Evolutionary conservation across 2,888 invertebrate species (phyloP).

Genomic region (Melanostoma scalare): DNA sequence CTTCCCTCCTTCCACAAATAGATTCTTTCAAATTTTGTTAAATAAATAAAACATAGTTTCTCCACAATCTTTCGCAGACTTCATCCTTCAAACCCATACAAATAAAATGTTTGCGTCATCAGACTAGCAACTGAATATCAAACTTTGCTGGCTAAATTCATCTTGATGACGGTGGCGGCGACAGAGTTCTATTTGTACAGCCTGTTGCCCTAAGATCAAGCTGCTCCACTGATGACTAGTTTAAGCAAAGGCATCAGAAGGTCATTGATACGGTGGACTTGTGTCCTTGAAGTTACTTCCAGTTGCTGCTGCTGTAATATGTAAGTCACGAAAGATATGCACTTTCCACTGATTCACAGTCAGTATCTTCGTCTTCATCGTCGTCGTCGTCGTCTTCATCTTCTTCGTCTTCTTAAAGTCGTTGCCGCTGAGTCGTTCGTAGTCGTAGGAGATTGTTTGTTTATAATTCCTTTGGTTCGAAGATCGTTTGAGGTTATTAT

Average conservation of each 20-base stretch:
- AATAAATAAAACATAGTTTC: no score
- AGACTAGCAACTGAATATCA: no score
- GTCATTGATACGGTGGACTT: constrained; percentile 67
- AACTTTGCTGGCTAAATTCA: constrained; percentile 25
- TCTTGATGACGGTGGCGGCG: constrained; percentile 43
- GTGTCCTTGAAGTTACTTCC: constrained; percentile 68
- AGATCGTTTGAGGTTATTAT: constrained; percentile 40
- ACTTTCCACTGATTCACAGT: constrained; percentile 39
- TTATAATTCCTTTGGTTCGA: constrained; percentile 47
- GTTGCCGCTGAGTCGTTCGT: constrained; percentile 13
- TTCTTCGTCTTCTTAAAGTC: constrained; percentile 4
- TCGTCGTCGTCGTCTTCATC: constrained; percentile 2
- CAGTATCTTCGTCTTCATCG: constrained; percentile 5
- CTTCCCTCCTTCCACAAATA: no score
- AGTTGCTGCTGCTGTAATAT: constrained; percentile 59
- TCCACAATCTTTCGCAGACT: no score
- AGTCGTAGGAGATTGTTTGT: constrained; percentile 53
- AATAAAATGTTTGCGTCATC: no score
- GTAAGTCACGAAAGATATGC: constrained; percentile 69
- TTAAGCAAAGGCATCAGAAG: constrained; percentile 39
- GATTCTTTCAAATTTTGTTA: no score
- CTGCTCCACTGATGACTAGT: constrained; percentile 34
- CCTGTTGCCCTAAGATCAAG: constrained; percentile 36
- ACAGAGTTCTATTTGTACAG: constrained; percentile 61
- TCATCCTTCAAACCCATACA: no score